Evolutionary conservation across 2,888 invertebrate species (phyloP), one percentile per base, ranked within the genome.

Genomic region (Athripsodes cinereus): DNA sequence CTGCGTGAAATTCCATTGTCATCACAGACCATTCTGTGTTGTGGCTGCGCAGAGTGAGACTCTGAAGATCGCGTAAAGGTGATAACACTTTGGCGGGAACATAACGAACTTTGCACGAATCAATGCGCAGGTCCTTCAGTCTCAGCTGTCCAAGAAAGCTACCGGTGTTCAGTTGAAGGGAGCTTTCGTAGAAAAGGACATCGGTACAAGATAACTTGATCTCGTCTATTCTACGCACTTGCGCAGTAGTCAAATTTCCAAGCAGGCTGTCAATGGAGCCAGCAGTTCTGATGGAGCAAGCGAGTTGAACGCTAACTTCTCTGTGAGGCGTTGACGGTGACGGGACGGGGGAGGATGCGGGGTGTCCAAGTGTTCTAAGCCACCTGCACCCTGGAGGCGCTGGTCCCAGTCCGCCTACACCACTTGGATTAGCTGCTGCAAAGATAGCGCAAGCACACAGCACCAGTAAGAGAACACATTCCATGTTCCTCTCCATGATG

Each of bases 1-100:
- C 87, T 52, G 85, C 81, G 68, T 86, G 84, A 64, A 90, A 78
- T 69, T 89, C 88, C 84, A 88, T 86, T 64, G 86, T 85, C 84
- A 88, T 86, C 26, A 86, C 83, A 35, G 88, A 86, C 88, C 88
- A 89, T 69, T 89, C 88, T 51, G 84, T 85, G 71, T 89, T 89
- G 69, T 84, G 86, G 35, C 89, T 88, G 59, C 87, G 82, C 60
- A 92, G 70, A 48, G 85, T 81, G 59, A 92, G 75, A 68, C 81
- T 82, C 40, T 83, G 81, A 55, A 92, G 78, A 70, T 87, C 85
- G 67, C 82, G 81, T 59, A 90, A 76, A 49, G 85, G 82, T 22
- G 83, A 78, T 68, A 92, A 77, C 54, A 86, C 85, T 59, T 84
- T 84, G 10, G 84, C 82, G 16, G 88, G 87, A 57, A 90, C 79